Evolutionary conservation across 1,140 invertebrate genomes (phyloP).

Genomic region (Mactra quadrangularis): DNA sequence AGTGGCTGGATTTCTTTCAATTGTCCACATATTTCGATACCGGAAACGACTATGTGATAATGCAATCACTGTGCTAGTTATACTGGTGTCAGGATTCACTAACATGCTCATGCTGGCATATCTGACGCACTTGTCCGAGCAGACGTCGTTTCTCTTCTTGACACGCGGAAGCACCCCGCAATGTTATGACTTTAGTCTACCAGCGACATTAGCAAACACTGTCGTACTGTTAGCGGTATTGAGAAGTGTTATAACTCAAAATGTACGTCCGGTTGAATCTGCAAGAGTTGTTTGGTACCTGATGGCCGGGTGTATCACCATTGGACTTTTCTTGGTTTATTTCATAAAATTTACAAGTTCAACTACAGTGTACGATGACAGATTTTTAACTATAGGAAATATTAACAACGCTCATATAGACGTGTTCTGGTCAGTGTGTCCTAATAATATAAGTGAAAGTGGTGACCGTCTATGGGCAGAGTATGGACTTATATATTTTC

Average conservation of each 20-base stretch:
- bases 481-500: constrained; percentile 41
- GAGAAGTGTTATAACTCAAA: constrained; percentile 12
- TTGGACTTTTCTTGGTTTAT: background rate
- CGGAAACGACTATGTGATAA: constrained; percentile 18
- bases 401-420: constrained; percentile 12
- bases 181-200: constrained; percentile 17
- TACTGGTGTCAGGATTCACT: constrained; percentile 24
- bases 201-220: constrained; percentile 22
- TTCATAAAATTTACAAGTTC: background rate
- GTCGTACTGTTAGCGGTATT: background rate
- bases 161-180: background rate
- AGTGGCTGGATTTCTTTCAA: constrained; percentile 18
- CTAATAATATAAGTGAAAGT: background rate
- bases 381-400: constrained; percentile 11
- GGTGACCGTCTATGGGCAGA: background rate
- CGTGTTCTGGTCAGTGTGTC: constrained; percentile 45
- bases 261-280: background rate
- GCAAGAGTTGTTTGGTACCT: background rate
- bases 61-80: background rate
- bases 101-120: constrained; percentile 24
- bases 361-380: background rate
- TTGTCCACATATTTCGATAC: constrained; percentile 17
- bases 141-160: background rate
- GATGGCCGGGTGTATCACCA: background rate
- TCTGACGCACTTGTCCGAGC: constrained; percentile 14